Evolutionary conservation across 2,888 invertebrate species (phyloP), one percentile per base, ranked within the genome.

Genomic region (Anoncus sp.): DNA sequence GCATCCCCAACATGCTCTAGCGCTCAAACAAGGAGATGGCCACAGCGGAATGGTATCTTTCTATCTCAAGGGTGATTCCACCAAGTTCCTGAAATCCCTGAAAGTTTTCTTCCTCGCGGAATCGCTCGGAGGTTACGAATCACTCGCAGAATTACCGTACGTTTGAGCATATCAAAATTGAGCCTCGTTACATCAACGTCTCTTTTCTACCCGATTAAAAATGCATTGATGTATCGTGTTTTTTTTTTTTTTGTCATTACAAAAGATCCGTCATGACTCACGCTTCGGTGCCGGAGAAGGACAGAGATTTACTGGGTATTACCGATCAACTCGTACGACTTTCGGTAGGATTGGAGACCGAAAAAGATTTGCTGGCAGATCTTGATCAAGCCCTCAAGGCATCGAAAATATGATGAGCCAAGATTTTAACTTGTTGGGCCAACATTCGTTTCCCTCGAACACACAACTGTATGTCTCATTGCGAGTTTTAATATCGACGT

Each of bases 91-190:
- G 22, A 93, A 94, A 83, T 90, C 94, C 6, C 92, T 98, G 35
- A 96, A 97, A 92, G 85, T 98, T 24, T 98, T 98, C 90, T 95
- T 94, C 0, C 91, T 98, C 65, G 99, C 99, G 4, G 99, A 98
- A 90, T 98, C 98, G 88, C 93, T 99, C 77, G 99, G 99, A 60
- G 98, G 98, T 71, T 98, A 96, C 87, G 98, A 99, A 90, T 98
- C 98, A 89, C 94, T 99, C 81, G 97, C 98, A 3, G 98, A 98
- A 92, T 93, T 98, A 82, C 99, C 99, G 96, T 97, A 92, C 94
- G 96, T 94, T 78, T 81, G 2, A n/a, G 6, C 18, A 22, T 7
- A 24, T n/a, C n/a, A 5, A 35, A 47, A 3, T 31, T 71, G 2
- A 14, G 5, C 6, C 2, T 38, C 10, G 7, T 31, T 31, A 5